phyloP scores from a whole-genome alignment of 2,797 vertebrate genomes.

The Acanthurus tractus region DNA sequence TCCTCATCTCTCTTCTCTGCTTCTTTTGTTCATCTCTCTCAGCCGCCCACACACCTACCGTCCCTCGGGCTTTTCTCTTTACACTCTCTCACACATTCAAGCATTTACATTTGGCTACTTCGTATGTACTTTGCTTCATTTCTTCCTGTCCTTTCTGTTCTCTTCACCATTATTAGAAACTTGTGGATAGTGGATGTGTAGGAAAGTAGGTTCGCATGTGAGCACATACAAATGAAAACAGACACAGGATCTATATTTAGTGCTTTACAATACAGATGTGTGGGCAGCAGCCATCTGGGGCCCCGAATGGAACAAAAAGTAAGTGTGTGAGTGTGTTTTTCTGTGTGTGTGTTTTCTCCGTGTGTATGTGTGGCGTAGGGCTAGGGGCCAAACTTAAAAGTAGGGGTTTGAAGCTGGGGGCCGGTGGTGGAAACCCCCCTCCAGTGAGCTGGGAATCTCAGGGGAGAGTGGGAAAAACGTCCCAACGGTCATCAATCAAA shows the following conservation, averaged over 20 bases:
- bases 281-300: constrained; percentile 97
- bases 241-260: constrained; percentile 75
- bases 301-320: constrained; percentile 75
- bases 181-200: constrained; percentile 10
- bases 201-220: constrained; percentile 25
- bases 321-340: constrained; percentile 17
- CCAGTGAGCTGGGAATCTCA: constrained; percentile 89
- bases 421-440: constrained; percentile 75
- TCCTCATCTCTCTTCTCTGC: constrained; percentile 78
- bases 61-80: constrained; percentile 81
- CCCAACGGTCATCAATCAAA: constrained; percentile 97
- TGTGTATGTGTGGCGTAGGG: constrained; percentile 58
- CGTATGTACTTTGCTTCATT: constrained; percentile 59
- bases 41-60: constrained; percentile 85
- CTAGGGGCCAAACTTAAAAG: constrained; percentile 68
- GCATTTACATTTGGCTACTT: constrained; percentile 75
- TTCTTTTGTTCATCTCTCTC: constrained; percentile 87
- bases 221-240: constrained; percentile 26
- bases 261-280: constrained; percentile 91
- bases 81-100: constrained; percentile 63
- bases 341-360: constrained; percentile 25
- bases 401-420: constrained; percentile 45
- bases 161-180: constrained; percentile 35
- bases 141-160: constrained; percentile 35
- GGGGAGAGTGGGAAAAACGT: constrained; percentile 91